Evolutionary conservation across 2,888 invertebrate species (phyloP).

Genomic region (Drosophila atroscutellata): DNA sequence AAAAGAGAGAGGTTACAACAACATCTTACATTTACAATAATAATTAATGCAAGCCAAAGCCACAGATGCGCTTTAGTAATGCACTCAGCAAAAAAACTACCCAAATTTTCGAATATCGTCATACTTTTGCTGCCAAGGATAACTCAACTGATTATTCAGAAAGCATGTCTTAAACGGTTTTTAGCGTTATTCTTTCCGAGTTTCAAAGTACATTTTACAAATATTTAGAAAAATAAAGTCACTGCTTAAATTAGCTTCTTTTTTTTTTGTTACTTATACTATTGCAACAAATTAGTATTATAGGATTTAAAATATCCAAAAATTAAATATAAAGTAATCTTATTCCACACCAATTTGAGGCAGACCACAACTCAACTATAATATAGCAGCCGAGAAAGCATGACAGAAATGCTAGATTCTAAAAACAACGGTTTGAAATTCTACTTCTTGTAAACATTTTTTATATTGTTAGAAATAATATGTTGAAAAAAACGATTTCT

Average conservation of each 20-base stretch:
- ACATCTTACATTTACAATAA: slow-evolving; percentile 27
- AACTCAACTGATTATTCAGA: neutral
- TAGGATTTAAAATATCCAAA: neutral
- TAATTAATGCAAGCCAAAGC: slow-evolving; percentile 21
- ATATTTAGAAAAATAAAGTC: too few relatives aligned
- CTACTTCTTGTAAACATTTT: neutral
- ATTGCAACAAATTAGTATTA: neutral
- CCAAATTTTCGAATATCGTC: neutral
- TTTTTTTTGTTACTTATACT: neutral
- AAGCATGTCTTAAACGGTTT: neutral
- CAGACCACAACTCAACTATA: neutral
- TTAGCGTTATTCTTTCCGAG: neutral
- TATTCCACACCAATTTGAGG: neutral
- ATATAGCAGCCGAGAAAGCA: too few relatives aligned
- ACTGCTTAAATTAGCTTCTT: too few relatives aligned
- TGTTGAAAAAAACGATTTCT: too few relatives aligned
- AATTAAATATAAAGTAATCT: too few relatives aligned
- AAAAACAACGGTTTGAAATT: neutral
- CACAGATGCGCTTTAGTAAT: slow-evolving; percentile 8
- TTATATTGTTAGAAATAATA: neutral
- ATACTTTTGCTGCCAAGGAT: neutral
- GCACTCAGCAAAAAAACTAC: neutral
- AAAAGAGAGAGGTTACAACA: slow-evolving; percentile 45
- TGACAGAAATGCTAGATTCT: neutral
- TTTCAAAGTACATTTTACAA: too few relatives aligned